phyloP scores from a whole-genome alignment of 2,888 invertebrate genomes.

The Celastrina argiolus region DNA sequence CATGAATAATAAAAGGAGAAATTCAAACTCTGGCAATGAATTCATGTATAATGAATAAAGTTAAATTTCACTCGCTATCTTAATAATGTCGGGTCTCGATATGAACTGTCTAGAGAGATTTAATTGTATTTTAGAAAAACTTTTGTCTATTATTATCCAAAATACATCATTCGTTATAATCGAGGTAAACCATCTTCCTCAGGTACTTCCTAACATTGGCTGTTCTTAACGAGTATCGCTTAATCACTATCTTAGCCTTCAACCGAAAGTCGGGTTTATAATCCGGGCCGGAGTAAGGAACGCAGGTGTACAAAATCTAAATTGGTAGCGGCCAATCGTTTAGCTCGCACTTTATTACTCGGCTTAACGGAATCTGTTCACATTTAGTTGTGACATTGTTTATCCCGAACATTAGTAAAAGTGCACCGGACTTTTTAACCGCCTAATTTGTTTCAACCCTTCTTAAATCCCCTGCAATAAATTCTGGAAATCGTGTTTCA shows the following conservation, averaged over 20 bases:
- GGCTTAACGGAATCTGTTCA: conserved; percentile 19
- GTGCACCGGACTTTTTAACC: neutral
- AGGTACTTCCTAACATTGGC: conserved; percentile 34
- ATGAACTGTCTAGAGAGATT: too few relatives aligned
- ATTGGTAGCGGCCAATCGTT: conserved; percentile 23
- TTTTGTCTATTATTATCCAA: neutral
- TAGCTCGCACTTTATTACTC: conserved; percentile 23
- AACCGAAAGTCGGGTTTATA: conserved; percentile 45
- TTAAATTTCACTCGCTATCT: too few relatives aligned
- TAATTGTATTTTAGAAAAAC: too few relatives aligned
- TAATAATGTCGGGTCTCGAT: too few relatives aligned
- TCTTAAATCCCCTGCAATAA: neutral
- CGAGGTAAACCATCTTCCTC: conserved; percentile 22
- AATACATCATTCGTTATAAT: neutral
- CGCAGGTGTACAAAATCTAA: conserved; percentile 32
- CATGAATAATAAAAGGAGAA: too few relatives aligned
- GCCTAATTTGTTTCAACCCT: neutral
- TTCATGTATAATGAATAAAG: too few relatives aligned
- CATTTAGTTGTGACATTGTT: neutral
- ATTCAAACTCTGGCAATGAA: too few relatives aligned
- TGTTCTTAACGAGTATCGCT: conserved; percentile 53
- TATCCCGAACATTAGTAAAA: neutral
- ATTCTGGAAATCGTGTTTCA: neutral
- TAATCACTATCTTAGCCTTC: conserved; percentile 54
- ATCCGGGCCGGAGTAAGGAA: conserved; percentile 31